phyloP scores from a whole-genome alignment of 2,797 vertebrate genomes.

The Phaenicophaeus curvirostris region DNA sequence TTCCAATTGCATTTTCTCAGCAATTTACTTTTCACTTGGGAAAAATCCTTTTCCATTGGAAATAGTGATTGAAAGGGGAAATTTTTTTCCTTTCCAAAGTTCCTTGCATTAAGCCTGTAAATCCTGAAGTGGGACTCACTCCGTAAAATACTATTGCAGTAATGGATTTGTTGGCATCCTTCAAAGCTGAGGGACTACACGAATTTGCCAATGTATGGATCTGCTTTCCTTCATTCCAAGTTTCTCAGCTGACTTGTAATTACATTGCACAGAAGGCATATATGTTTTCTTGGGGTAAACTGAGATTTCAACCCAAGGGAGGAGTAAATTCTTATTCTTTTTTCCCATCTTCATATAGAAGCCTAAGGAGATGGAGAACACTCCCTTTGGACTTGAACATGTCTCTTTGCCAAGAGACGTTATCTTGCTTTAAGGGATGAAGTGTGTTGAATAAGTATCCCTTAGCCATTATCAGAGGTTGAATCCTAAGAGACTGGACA shows the following conservation, averaged over 20 bases:
- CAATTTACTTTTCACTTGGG: slow-evolving; percentile 71
- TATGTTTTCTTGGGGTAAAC: slow-evolving; percentile 32
- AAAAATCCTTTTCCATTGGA: slow-evolving; percentile 58
- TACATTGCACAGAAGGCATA: slow-evolving; percentile 19
- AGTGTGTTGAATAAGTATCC: background rate
- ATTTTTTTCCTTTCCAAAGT: slow-evolving; percentile 27
- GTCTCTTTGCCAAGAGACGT: background rate
- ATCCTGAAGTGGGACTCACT: slow-evolving; percentile 39
- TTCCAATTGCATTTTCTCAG: slow-evolving; percentile 66
- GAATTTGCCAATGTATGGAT: slow-evolving; percentile 55
- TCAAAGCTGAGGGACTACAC: slow-evolving; percentile 59
- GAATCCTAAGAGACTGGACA: background rate
- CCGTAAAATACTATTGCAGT: slow-evolving; percentile 41
- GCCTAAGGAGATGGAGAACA: background rate
- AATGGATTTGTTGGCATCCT: slow-evolving; percentile 71
- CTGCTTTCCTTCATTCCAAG: slow-evolving; percentile 67
- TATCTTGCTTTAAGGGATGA: background rate
- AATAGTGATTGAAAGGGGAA: slow-evolving; percentile 15
- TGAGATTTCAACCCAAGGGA: slow-evolving; percentile 29
- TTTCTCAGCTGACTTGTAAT: slow-evolving; percentile 67
- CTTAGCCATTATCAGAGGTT: background rate
- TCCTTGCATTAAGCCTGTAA: slow-evolving; percentile 64
- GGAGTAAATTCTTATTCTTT: slow-evolving; percentile 8
- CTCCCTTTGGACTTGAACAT: background rate
- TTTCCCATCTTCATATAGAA: background rate